Base-by-base conservation (phyloP, 2,797 vertebrate species). In the Pseudochaenichthys georgianus region DNA sequence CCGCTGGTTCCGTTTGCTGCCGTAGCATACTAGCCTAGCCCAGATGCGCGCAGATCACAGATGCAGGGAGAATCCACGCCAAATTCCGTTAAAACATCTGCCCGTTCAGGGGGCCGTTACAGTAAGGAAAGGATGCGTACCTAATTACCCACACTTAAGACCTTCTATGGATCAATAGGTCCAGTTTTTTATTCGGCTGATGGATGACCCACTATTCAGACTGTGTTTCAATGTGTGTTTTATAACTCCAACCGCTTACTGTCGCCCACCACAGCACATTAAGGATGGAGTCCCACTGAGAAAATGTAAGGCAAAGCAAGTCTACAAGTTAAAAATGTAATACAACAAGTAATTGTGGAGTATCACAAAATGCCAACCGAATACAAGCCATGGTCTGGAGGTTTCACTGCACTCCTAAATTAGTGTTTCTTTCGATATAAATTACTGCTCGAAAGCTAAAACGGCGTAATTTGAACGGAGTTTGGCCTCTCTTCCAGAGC, bases 401-500 rank as follows among this genome's bases (percentile, higher is more conserved):
- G 4, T 73, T 66, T 21, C 17, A 13, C 50, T 19, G 1, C 23
- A 34, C 17, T 63, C 66, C 66, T 6, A 2, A 11, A 51, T 21
- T 13, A 23, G 34, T 13, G 47, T 1, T 53, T 21, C 0, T 11
- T 3, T 42, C 5, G 3, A 9, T 52, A 12, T 12, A 42, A n/a
- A 72, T 11, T 15, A 52, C 21, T 3, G n/a, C 42, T 59, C 13
- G 41, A 8, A 2, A 38, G 65, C 28, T 4, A 28, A 60, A 55
- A 71, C 70, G 78, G 83, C 80, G 82, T 78, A 59, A 74, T 82
- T 73, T 63, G 23, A n/a, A 13, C 31, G 62, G 76, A 87, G 82
- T 90, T 81, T 87, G 91, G 89, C 87, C 86, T 89, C 78, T 86
- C 15, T 62, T 60, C 54, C 42, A 5, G 62, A 31, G 64, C 55